Evolutionary conservation across 1,140 invertebrate genomes (phyloP), one percentile per base, ranked within the genome.

Genomic region (Zaprionus gabonicus): DNA sequence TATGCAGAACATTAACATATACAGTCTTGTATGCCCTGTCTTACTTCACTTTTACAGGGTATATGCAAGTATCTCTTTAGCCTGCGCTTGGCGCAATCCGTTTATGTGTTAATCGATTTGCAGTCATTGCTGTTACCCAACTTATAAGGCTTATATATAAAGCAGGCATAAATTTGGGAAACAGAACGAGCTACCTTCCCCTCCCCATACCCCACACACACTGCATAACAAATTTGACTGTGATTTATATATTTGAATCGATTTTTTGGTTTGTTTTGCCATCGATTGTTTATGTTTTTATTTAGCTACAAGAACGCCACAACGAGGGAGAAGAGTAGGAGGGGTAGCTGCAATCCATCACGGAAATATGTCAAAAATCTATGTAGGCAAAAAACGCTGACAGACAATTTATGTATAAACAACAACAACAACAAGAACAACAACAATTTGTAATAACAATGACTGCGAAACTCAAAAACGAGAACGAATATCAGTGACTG

Each of bases 61-160:
- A 51, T 51, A 51, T 25, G 17, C 17, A 20, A 25, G 20, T 51
- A 23, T 28, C 44, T 13, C 20, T 60, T 23, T 0, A 10, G 23
- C 13, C n/a, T 49, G 34, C 56, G 34, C 59, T 68, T 69, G 44
- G 23, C 57, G 27, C 23, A 41, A 49, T 46, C 44, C 57, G 49
- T 63, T 83, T 83, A 80, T 82, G 72, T 82, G 80, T 86, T 82
- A 86, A 86, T 86, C 82, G 82, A 86, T 86, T 85, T 60, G 38
- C 20, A 20, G 2, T 17, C 68, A 25, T 25, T 67, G 58, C 27
- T 79, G 68, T 46, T 76, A 55, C 28, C 20, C 38, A 10, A 38
- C 51, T 57, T 55, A 41, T 38, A 46, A 60, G 44, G 73, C 75
- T 56, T 78, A 51, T 25, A 51, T 87, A 82, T 71, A 75, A 34